Evolutionary conservation across 53 echinoderm and acorn worm species (phyloP).

Genomic region (Holothuria scabra): DNA sequence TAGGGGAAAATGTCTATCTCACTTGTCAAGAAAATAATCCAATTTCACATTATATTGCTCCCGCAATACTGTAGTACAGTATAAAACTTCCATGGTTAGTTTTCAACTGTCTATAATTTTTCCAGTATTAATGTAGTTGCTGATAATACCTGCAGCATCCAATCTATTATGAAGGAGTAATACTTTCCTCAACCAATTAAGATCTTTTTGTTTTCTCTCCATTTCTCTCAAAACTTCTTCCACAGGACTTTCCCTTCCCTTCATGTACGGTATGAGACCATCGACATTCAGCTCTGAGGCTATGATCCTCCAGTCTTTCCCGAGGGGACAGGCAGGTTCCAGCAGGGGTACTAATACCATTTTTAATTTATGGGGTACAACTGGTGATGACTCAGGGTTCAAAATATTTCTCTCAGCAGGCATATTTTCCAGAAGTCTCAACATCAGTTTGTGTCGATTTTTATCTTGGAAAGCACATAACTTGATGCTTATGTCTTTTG

Average conservation of each 20-base stretch:
- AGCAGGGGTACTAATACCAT: constrained; percentile 61
- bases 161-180: constrained; percentile 54
- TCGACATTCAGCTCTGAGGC: constrained; percentile 73
- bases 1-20: no score
- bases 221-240: constrained; percentile 70
- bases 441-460: constrained; percentile 40
- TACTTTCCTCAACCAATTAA: constrained; percentile 67
- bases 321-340: constrained; percentile 60
- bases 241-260: constrained; percentile 65
- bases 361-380: constrained; percentile 75
- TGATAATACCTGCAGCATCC: constrained; percentile 69
- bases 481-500: constrained; percentile 70
- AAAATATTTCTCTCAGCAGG: no score
- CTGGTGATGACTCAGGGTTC: neutral
- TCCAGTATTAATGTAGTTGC: constrained; percentile 5
- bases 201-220: constrained; percentile 58
- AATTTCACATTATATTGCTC: no score
- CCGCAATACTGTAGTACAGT: no score
- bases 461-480: constrained; percentile 59
- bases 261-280: constrained; percentile 58
- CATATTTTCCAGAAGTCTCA: constrained; percentile 58
- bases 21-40: no score
- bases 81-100: no score
- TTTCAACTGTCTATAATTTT: neutral
- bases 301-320: constrained; percentile 74